These are phyloP conservation scores for Tricholaema leucomelas DNA, from an alignment of 2,113 vertebrate species.

Conservation along the genomic window DNA sequence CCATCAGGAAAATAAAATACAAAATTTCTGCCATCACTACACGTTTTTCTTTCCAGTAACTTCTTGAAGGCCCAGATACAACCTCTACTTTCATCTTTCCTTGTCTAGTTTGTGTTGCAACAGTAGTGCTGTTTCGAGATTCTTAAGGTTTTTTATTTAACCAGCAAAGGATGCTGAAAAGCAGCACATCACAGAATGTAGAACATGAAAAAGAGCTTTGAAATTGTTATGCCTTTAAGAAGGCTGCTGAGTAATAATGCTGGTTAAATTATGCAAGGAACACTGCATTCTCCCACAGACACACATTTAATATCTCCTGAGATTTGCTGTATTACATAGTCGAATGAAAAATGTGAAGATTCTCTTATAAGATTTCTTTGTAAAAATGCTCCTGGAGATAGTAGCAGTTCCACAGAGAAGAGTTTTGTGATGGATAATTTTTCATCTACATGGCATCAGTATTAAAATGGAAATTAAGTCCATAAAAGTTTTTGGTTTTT, in stretches of 20 bases:
- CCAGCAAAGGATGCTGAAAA: conserved; percentile 40
- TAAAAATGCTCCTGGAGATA: neutral
- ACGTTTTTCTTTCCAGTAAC: neutral
- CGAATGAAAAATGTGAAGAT: neutral
- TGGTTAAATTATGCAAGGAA: conserved; percentile 61
- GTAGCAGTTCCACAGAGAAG: conserved; percentile 15
- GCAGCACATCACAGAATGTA: conserved; percentile 2
- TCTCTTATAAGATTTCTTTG: conserved; percentile 20
- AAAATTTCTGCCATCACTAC: neutral
- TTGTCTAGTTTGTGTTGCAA: conserved; percentile 17
- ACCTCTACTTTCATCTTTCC: conserved; percentile 14
- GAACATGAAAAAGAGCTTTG: conserved; percentile 33
- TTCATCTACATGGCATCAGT: neutral
- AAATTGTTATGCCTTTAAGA: conserved; percentile 52
- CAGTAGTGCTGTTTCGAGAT: neutral
- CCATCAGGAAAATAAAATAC: neutral
- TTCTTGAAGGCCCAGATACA: neutral
- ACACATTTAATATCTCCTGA: conserved; percentile 46
- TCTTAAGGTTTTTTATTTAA: conserved; percentile 22
- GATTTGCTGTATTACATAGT: neutral
- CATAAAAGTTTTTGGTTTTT: neutral
- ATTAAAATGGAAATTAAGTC: conserved; percentile 30
- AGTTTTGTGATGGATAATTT: neutral
- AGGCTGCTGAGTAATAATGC: conserved; percentile 52
- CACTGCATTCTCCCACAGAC: conserved; percentile 41